A percentile compares a stretch with the other conserved stretches of the same genome.
Conservation (phyloP, 2,888 invertebrate species). For the Lutraria lutraria region DNA sequence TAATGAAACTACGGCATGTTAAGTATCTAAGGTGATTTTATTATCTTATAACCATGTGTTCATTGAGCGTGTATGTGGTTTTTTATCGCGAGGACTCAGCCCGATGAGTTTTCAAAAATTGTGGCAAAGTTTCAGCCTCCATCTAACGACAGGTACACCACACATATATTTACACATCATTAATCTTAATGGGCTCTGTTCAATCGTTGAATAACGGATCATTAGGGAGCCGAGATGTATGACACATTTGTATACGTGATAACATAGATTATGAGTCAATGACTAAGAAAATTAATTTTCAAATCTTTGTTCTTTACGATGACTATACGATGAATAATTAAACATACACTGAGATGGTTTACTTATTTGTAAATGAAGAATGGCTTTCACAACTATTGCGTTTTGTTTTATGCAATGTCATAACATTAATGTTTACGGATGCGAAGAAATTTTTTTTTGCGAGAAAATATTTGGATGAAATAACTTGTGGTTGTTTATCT, state of each 20-base stretch:
- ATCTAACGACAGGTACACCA: not conserved
- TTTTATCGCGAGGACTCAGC: not conserved
- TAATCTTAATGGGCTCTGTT: not conserved
- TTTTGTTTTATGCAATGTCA: not conserved
- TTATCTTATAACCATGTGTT: not conserved
- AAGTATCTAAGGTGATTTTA: constrained; percentile 24
- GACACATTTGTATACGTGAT: not conserved
- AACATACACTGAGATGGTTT: too few species aligned
- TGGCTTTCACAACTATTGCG: not conserved
- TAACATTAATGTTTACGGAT: not conserved
- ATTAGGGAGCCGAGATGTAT: not conserved
- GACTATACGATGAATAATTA: constrained; percentile 5
- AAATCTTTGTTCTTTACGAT: not conserved
- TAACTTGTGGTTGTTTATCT: not conserved
- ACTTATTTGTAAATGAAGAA: not conserved
- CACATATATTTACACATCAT: not conserved
- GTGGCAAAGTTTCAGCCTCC: constrained; percentile 2
- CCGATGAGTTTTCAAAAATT: not conserved
- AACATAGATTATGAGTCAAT: not conserved
- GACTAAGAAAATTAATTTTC: not conserved
- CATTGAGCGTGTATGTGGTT: not conserved
- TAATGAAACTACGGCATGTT: not conserved
- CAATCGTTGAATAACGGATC: not conserved
- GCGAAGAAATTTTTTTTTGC: not conserved
- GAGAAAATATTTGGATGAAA: not conserved